These are phyloP conservation scores for Amphiura filiformis DNA, from an alignment of 35 echinoderm and acorn worm species.

Conservation along the genomic window DNA sequence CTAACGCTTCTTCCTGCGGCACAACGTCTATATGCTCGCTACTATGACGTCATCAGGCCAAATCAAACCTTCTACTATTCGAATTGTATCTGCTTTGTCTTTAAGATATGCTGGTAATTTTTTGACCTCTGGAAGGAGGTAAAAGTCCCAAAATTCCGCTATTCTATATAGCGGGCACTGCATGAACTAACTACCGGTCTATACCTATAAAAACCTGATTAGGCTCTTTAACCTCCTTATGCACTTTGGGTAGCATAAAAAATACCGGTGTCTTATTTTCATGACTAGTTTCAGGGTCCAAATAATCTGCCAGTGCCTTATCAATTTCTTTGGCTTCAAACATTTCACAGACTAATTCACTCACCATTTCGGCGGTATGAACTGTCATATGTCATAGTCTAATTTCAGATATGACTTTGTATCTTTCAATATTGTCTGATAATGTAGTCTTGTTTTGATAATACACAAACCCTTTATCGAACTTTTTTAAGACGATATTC, in stretches of 20 bases:
- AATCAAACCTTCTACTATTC: background rate
- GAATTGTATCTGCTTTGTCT: background rate
- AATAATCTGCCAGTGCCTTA: background rate
- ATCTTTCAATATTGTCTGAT: background rate
- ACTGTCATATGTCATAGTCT: background rate
- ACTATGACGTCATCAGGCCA: too few relatives aligned
- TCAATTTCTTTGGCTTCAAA: background rate
- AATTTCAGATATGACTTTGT: background rate
- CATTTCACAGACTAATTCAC: background rate
- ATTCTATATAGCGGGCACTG: background rate
- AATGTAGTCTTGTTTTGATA: conserved; percentile 5
- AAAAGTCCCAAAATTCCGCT: background rate
- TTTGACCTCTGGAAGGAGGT: background rate
- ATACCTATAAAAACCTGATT: background rate
- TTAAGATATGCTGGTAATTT: conserved; percentile 2
- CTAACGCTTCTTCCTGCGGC: too few relatives aligned
- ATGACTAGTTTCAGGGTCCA: background rate
- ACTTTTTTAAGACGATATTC: conserved; percentile 9
- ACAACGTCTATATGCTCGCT: too few relatives aligned
- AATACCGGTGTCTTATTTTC: background rate
- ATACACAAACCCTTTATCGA: conserved; percentile 12
- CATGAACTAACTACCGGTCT: background rate
- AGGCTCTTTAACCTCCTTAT: background rate
- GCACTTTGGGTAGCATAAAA: conserved; percentile 2
- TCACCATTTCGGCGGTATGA: background rate